phyloP scores from a whole-genome alignment of 2,113 vertebrate species.

The Pomatostomus ruficeps region DNA sequence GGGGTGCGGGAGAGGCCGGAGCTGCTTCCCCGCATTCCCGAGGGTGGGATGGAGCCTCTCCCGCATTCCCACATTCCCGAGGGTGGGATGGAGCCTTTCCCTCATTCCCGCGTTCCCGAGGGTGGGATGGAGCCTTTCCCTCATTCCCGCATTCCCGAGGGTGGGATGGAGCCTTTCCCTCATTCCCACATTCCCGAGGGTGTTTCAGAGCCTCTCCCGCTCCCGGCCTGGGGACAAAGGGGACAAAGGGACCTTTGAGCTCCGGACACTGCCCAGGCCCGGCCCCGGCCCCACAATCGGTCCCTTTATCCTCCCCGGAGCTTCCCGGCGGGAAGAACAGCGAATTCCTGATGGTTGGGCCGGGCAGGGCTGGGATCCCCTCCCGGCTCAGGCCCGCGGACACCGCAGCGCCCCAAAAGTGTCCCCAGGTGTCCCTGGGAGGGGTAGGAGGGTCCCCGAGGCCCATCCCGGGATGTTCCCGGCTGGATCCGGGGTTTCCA shows the following conservation, averaged over 20 bases:
- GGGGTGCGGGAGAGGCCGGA: not conserved
- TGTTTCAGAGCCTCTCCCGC: too few relatives aligned
- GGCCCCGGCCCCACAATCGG: not conserved
- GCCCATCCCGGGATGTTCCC: accelerated
- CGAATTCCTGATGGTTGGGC: not conserved
- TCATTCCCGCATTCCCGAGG: too few relatives aligned
- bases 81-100: too few relatives aligned
- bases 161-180: too few relatives aligned
- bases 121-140: too few relatives aligned
- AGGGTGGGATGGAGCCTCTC: too few relatives aligned
- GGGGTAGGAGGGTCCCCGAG: not conserved
- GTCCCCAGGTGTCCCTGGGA: not conserved
- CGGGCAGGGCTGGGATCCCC: not conserved
- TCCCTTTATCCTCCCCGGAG: not conserved
- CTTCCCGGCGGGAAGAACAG: not conserved
- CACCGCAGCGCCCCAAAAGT: not conserved
- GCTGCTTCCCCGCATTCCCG: too few relatives aligned
- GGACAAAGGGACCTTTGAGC: slow-evolving; percentile 47
- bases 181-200: too few relatives aligned
- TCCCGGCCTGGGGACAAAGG: too few relatives aligned
- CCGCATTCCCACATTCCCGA: too few relatives aligned
- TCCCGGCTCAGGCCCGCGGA: not conserved
- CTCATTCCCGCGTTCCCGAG: too few relatives aligned
- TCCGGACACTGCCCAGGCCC: too few relatives aligned
- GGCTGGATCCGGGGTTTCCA: not conserved